phyloP scores from a whole-genome alignment of 2,888 invertebrate genomes.

The Nezara viridula region DNA sequence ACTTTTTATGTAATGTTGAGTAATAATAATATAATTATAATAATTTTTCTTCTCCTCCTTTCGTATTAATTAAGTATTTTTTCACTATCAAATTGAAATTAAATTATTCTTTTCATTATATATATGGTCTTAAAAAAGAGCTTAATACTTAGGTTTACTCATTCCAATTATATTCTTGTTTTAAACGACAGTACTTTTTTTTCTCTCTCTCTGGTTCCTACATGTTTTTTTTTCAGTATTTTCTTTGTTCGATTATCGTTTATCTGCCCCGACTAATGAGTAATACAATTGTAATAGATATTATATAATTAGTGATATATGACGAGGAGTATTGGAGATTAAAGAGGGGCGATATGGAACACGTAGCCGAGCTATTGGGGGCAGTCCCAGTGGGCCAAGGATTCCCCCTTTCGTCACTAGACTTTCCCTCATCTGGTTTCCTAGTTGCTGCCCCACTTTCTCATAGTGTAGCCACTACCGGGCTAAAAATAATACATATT shows the following conservation, averaged over 20 bases:
- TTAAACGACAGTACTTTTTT: background rate
- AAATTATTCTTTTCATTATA: too few relatives aligned
- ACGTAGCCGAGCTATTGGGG: slow-evolving; percentile 55
- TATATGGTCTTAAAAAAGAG: too few relatives aligned
- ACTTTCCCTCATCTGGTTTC: slow-evolving; percentile 54
- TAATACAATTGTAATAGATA: background rate
- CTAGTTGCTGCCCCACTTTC: slow-evolving; percentile 42
- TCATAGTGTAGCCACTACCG: background rate
- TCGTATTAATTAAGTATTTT: too few relatives aligned
- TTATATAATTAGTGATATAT: slow-evolving; percentile 17
- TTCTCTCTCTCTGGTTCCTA: background rate
- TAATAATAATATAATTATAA: background rate
- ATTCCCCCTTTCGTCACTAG: slow-evolving; percentile 56
- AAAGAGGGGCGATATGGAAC: slow-evolving; percentile 8
- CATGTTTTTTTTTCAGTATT: background rate
- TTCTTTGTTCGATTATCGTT: background rate
- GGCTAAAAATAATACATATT: background rate
- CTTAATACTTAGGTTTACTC: too few relatives aligned
- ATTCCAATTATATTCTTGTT: too few relatives aligned
- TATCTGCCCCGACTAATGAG: background rate
- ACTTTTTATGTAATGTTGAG: background rate
- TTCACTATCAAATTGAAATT: too few relatives aligned
- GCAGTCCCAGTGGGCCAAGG: slow-evolving; percentile 57
- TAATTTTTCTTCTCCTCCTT: too few relatives aligned
- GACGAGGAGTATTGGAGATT: slow-evolving; percentile 7